Percentiles rank a stretch among this genome's conserved stretches.
phyloP scores from a whole-genome alignment of 1,140 invertebrate species.

The Acromyrmex echinatior region DNA sequence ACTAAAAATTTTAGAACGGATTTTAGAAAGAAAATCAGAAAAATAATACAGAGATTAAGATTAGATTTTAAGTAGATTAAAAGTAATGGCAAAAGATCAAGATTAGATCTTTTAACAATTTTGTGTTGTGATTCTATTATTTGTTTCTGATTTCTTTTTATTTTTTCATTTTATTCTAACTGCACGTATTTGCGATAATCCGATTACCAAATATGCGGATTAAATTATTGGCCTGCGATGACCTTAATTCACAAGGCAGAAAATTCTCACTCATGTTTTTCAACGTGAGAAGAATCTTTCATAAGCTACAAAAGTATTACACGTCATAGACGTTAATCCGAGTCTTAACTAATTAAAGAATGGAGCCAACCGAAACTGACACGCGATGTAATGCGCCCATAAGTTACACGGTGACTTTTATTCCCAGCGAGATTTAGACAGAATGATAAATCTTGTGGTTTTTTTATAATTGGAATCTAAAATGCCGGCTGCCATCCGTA shows the following conservation, averaged over 20 bases:
- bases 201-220: neutral
- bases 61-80: neutral
- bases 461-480: slow-evolving; percentile 1
- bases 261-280: slow-evolving; percentile 52
- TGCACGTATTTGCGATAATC: neutral
- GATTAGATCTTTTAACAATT: neutral
- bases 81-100: neutral
- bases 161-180: neutral
- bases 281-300: slow-evolving; percentile 50
- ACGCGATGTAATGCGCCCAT: neutral
- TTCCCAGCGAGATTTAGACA: slow-evolving; percentile 9
- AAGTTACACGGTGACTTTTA: slow-evolving; percentile 1
- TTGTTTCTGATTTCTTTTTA: neutral
- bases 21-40: neutral
- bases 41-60: neutral
- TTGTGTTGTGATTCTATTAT: neutral
- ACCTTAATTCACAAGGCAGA: slow-evolving; percentile 21
- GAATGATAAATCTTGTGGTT: neutral
- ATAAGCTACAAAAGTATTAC: slow-evolving; percentile 2
- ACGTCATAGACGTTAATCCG: neutral
- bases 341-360: slow-evolving; percentile 41
- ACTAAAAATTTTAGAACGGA: neutral
- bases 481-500: neutral
- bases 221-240: neutral
- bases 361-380: slow-evolving; percentile 29